Conservation (phyloP, 2,888 invertebrate genomes). For the Harpagoxenus sublaevis region DNA sequence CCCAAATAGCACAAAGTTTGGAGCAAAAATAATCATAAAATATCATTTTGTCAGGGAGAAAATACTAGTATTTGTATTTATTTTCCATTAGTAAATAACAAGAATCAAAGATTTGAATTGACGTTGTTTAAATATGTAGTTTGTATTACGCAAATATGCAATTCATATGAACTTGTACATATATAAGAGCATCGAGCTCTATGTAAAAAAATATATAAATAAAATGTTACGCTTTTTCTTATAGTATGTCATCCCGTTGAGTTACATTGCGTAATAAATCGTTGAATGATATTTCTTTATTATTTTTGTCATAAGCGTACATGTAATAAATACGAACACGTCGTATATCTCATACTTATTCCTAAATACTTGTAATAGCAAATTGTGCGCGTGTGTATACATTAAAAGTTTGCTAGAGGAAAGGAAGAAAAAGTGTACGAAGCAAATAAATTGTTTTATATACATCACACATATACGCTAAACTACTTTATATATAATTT, state of each 20-base stretch:
- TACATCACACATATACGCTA: constrained; percentile 9
- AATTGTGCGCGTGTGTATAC: constrained; percentile 10
- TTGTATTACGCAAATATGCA: background rate
- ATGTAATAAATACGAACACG: constrained; percentile 45
- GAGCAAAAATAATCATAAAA: background rate
- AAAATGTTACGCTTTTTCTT: background rate
- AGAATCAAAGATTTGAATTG: background rate
- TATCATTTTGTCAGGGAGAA: background rate
- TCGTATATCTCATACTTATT: constrained; percentile 25
- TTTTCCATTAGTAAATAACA: background rate
- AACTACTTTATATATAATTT: constrained; percentile 18
- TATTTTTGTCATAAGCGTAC: constrained; percentile 17
- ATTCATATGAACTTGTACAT: constrained; percentile 23
- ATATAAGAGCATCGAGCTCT: constrained; percentile 10
- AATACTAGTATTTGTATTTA: background rate
- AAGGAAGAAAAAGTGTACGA: background rate
- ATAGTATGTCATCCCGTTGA: background rate
- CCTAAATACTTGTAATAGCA: background rate
- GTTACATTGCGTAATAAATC: background rate
- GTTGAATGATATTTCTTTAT: constrained; percentile 12
- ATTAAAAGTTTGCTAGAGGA: background rate
- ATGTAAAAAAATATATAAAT: constrained; percentile 8
- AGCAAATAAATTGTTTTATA: constrained; percentile 52
- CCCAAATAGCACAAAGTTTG: background rate
- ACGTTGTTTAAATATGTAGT: background rate